These are phyloP conservation scores for Lycopodina hypogea DNA, from an alignment of 37 sponge, comb jelly and placozoan species.

Conservation along the genomic window DNA sequence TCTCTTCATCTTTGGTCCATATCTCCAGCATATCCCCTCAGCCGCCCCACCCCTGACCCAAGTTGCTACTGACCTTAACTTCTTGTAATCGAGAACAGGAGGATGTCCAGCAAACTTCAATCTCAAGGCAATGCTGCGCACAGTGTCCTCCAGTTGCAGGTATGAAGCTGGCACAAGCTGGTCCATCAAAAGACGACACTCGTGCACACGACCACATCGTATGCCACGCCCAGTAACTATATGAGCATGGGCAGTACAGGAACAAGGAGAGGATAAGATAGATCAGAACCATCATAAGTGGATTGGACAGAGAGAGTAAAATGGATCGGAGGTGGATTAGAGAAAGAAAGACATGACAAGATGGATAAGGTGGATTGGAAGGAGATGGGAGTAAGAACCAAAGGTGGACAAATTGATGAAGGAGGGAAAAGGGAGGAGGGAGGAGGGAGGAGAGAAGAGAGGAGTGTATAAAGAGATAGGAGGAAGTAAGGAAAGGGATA, in stretches of 20 bases:
- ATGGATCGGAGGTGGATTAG: not conserved
- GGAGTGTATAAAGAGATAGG: too few species aligned
- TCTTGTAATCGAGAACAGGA: slow-evolving; percentile 67
- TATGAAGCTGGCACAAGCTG: slow-evolving; percentile 87
- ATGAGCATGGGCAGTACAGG: not conserved
- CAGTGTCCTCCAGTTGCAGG: slow-evolving; percentile 79
- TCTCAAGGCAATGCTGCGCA: slow-evolving; percentile 51
- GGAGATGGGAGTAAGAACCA: too few species aligned
- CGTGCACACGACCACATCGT: slow-evolving; percentile 54
- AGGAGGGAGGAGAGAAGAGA: too few species aligned
- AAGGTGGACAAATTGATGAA: too few species aligned
- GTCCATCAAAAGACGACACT: slow-evolving; percentile 72
- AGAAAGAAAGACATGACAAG: not conserved
- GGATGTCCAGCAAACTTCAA: slow-evolving; percentile 34
- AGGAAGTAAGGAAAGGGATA: too few species aligned
- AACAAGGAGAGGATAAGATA: not conserved
- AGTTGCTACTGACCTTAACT: slow-evolving; percentile 52
- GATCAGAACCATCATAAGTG: too few species aligned
- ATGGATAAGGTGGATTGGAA: too few species aligned
- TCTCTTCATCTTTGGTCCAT: too few species aligned
- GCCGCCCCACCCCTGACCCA: too few species aligned
- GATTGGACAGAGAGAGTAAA: too few species aligned
- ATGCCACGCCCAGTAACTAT: slow-evolving; percentile 46
- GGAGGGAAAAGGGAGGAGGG: too few species aligned
- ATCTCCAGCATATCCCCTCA: too few species aligned